A percentile compares a stretch with the other conserved stretches of the same genome.
phyloP scores from a whole-genome alignment of 2,113 vertebrate genomes.

The Callipepla squamata region DNA sequence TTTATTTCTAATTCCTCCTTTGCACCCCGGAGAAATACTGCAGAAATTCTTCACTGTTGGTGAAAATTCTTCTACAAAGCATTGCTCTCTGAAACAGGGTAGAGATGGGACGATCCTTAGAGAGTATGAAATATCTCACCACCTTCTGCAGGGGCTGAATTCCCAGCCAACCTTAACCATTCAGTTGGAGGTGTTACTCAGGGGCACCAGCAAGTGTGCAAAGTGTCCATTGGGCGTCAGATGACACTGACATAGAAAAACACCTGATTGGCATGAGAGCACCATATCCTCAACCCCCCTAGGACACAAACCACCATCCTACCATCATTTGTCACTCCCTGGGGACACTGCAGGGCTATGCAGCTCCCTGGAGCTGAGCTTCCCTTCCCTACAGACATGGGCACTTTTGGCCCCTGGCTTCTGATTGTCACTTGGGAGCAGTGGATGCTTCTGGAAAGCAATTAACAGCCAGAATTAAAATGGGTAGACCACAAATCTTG shows the following conservation, averaged over 20 bases:
- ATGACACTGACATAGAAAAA: not conserved
- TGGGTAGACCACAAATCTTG: conserved; percentile 26
- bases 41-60: not conserved
- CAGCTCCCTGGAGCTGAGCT: not conserved
- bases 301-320: not conserved
- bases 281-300: not conserved
- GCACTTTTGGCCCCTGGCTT: conserved; percentile 2
- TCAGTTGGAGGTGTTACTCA: accelerated
- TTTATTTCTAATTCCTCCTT: conserved; percentile 18
- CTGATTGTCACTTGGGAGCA: not conserved
- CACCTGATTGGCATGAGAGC: accelerated
- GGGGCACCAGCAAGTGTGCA: accelerated
- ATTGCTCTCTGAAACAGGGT: not conserved
- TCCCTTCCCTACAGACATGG: not conserved
- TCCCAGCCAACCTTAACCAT: not conserved
- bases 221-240: not conserved
- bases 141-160: not conserved
- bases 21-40: conserved; percentile 2
- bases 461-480: conserved; percentile 45
- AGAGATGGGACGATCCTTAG: not conserved
- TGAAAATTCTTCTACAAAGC: not conserved
- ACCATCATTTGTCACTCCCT: not conserved
- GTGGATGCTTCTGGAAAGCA: conserved; percentile 36
- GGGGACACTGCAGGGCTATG: accelerated
- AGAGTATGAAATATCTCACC: accelerated